phyloP scores from a whole-genome alignment of 2,888 invertebrate genomes.

The Dicroscelio sp. region DNA sequence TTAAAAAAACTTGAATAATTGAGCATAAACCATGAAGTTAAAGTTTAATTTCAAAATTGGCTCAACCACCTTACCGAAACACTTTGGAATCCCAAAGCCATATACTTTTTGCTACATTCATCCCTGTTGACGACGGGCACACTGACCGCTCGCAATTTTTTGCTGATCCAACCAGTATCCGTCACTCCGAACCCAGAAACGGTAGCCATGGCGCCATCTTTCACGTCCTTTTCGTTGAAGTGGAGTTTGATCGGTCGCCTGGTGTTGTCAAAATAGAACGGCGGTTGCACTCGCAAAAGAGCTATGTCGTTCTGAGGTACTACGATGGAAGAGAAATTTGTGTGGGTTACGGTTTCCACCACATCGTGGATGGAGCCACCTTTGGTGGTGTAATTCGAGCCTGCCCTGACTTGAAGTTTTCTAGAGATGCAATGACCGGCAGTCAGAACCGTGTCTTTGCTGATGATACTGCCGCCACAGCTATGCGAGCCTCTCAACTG shows the following conservation, averaged over 20 bases:
- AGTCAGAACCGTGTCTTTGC: conserved; percentile 51
- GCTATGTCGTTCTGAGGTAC: conserved; percentile 72
- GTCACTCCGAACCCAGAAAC: conserved; percentile 72
- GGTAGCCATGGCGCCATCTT: conserved; percentile 49
- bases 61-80: conserved; percentile 32
- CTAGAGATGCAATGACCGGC: conserved; percentile 60
- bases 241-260: conserved; percentile 55
- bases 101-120: conserved; percentile 91
- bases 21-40: not conserved
- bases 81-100: conserved; percentile 42
- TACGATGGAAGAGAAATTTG: conserved; percentile 13
- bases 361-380: conserved; percentile 66
- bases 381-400: conserved; percentile 46
- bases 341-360: conserved; percentile 32
- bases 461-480: conserved; percentile 75
- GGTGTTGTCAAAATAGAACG: conserved; percentile 59
- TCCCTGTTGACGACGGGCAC: conserved; percentile 92
- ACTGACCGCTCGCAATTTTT: conserved; percentile 90
- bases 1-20: not conserved
- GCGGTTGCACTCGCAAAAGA: conserved; percentile 63
- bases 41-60: not conserved
- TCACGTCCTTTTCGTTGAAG: conserved; percentile 35
- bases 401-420: conserved; percentile 51
- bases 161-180: conserved; percentile 51
- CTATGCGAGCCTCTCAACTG: not conserved